Conservation (phyloP, 2,113 vertebrate species). For the Crotalus helleri region DNA sequence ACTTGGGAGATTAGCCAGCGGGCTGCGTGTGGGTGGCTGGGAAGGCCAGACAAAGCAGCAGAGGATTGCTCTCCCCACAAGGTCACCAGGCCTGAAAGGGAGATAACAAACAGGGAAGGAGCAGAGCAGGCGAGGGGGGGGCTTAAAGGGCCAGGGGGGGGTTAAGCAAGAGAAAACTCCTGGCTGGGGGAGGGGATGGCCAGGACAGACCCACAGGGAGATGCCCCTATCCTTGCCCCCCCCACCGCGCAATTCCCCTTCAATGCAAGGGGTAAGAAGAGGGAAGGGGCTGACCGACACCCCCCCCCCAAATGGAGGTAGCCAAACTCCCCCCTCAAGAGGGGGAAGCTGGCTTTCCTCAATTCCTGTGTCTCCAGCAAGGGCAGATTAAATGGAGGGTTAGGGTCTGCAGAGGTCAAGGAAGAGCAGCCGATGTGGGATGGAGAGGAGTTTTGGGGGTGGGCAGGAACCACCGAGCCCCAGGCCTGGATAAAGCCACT, state of each 20-base stretch:
- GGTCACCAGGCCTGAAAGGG: constrained; percentile 6
- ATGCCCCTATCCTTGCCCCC: not conserved
- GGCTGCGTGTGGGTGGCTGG: not conserved
- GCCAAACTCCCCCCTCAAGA: not conserved
- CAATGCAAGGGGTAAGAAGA: not conserved
- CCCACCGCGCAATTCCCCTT: not conserved
- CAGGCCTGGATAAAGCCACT: not conserved
- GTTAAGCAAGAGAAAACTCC: not conserved
- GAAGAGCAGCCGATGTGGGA: not conserved
- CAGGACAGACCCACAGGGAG: not conserved
- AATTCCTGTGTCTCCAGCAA: not conserved
- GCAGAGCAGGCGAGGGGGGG: not conserved
- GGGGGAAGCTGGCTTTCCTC: not conserved
- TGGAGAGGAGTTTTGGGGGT: too few relatives aligned
- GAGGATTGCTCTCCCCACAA: not conserved
- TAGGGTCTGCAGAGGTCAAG: not conserved
- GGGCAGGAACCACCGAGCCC: too few relatives aligned
- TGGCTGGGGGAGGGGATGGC: not conserved
- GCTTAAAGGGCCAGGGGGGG: not conserved
- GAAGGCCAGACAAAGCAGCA: not conserved
- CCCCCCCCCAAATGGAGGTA: too few relatives aligned
- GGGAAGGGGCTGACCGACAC: not conserved
- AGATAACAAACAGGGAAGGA: not conserved
- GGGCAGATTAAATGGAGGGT: not conserved
- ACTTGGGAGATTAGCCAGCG: not conserved